Evolutionary conservation across 2,797 vertebrate genomes (phyloP), one percentile per base, ranked within the genome.

Genomic region (Epinephelus coioides): DNA sequence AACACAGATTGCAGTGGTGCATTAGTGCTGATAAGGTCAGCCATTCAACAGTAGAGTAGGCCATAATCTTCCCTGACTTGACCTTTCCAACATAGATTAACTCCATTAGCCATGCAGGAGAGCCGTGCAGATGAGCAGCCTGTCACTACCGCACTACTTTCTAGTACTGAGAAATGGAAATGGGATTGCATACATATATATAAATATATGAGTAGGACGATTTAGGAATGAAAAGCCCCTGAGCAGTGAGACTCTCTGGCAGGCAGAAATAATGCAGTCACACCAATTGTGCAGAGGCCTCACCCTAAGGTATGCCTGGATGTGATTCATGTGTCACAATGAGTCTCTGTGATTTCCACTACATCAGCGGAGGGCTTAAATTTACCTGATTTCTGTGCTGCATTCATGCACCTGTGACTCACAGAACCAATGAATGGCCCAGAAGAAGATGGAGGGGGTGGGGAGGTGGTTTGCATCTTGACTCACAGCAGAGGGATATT

Each of bases 21-120:
- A 88, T 88, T 88, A 87, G 78, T 27, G 25, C 62, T 85, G 88
- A 90, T 89, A 91, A 93, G 91, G 88, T 93, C 91, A 91, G 65
- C 40, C 86, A 84, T 82, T 88, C 87, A 86, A 80, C 76, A 76
- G 78, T 44, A 59, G 84, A 74, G 69, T 76, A 61, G 72, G 67
- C 79, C 57, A 72, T 93, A 89, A 92, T 93, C 86, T 85, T 86
- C 81, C 61, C 83, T 53, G 82, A 90, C 82, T 88, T 79, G 78
- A 93, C 89, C 90, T 93, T 92, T 92, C 78, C 73, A 73, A 78
- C 70, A 27, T 49, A 80, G 73, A 90, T 92, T 90, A 90, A 91
- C 86, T 87, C 88, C 86, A 88, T 92, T 92, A 89, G 85, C 84
- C 76, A 71, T 82, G 76, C 84, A 63, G 57, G 61, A 78, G 79